These are phyloP conservation scores for Ophraella communa DNA, from an alignment of 2,888 invertebrate genomes.

Conservation along the genomic window DNA sequence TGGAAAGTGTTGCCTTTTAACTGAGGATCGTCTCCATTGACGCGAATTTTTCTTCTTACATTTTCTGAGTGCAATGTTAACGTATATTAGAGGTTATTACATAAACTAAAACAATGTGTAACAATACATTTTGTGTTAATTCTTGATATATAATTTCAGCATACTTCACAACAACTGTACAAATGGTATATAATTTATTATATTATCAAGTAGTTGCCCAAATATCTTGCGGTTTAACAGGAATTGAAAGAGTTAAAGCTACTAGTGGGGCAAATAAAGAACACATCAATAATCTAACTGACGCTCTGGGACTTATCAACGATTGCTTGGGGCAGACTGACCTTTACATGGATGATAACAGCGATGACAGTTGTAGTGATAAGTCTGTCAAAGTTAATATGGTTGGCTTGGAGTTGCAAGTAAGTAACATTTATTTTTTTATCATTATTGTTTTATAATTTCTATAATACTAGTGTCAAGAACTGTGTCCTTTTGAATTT, in stretches of 20 bases:
- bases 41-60: no score
- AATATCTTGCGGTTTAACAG: constrained; percentile 73
- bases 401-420: constrained; percentile 59
- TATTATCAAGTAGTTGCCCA: constrained; percentile 90
- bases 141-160: constrained; percentile 64
- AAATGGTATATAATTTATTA: constrained; percentile 85
- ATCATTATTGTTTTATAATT: background rate
- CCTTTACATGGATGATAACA: constrained; percentile 66
- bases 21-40: no score
- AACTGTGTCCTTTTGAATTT: no score
- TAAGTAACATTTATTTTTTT: no score
- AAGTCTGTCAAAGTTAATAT: constrained; percentile 49
- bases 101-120: no score
- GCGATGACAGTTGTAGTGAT: constrained; percentile 52
- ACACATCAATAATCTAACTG: constrained; percentile 54
- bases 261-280: constrained; percentile 45
- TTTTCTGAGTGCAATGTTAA: no score
- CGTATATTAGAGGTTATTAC: no score
- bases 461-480: no score
- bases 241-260: constrained; percentile 66
- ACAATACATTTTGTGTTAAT: background rate
- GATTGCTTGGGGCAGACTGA: constrained; percentile 64
- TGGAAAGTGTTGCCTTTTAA: no score
- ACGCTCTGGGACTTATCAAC: constrained; percentile 60
- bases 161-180: constrained; percentile 87